Base-by-base conservation (phyloP, 92 coral and sea anemone species). In the Paragorgia papillata region DNA sequence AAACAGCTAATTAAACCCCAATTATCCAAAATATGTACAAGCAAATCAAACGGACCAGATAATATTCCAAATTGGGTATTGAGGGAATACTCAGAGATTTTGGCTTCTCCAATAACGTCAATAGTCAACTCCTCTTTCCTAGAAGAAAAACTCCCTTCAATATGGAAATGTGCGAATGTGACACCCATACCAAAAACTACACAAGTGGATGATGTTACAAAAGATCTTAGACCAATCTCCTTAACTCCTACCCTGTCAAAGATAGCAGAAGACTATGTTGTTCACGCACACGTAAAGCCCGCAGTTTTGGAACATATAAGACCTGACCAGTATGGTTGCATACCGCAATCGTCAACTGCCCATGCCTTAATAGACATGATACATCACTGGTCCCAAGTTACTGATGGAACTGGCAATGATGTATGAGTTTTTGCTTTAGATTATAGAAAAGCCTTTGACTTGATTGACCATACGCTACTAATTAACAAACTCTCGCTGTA, bases 391-490 rank as follows among this genome's bases (percentile, higher is more conserved):
- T 12, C 20, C 9, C 32, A 60, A 20, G 54, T 17, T 17, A 66
- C 73, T 27, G 56, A 66, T 13, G 53, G 55, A 27, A 66, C 73
- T 12, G 31, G 33, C 25, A 24, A 43, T 4, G 28, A 43, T 21
- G 73, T 66, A 8, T 7, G 56, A 5, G 12, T 66, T 1, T 29
- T 66, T 41, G 1, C 39, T 24, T 19, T 66, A 7, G 54, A 66
- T n/a, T 66, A 35, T 46, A n/a, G 30, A 22, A 66, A 66, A n/a
- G 73, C 73, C 7, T 66, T 66, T 43, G 54, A 66, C 49, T 29
- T 34, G 8, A 41, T 66, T 13, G 73, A 41, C 21, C 73, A 39
- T 51, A 17, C 20, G 5, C 5, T 51, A 5, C n/a, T 51, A 22
- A 5, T 51, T 51, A 6, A 51, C 4, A 51, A 51, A 51, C 6